phyloP scores from a whole-genome alignment of 1,140 invertebrate species.

The Procambarus virginalis region DNA sequence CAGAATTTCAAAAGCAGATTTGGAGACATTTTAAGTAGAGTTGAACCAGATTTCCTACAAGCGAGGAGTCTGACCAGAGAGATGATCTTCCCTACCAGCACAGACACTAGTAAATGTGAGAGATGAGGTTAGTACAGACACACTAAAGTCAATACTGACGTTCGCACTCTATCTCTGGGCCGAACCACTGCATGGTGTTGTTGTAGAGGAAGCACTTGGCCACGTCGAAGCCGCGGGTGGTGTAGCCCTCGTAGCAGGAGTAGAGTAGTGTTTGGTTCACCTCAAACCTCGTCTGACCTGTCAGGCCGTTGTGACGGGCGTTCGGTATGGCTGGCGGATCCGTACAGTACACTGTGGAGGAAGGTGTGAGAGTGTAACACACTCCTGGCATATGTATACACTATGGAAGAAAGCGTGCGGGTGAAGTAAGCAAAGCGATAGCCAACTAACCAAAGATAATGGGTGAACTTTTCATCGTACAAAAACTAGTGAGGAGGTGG shows the following conservation, averaged over 20 bases:
- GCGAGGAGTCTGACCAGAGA: too few species aligned
- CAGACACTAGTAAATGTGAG: too few species aligned
- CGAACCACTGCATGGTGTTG: conserved; percentile 89
- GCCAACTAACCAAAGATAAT: too few species aligned
- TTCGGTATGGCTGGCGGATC: conserved; percentile 90
- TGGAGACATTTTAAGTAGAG: too few species aligned
- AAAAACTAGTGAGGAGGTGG: too few species aligned
- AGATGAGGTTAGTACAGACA: background rate
- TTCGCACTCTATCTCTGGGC: conserved; percentile 95
- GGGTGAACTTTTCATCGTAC: too few species aligned
- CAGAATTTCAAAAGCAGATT: too few species aligned
- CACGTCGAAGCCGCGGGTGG: conserved; percentile 86
- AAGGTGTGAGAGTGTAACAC: background rate
- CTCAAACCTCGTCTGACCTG: conserved; percentile 75
- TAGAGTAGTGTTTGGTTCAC: conserved; percentile 86
- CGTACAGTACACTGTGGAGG: conserved; percentile 84
- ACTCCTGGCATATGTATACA: too few species aligned
- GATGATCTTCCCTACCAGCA: too few species aligned
- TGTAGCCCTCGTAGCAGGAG: conserved; percentile 91
- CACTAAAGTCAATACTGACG: conserved; percentile 79
- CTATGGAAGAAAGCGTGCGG: too few species aligned
- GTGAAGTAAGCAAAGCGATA: too few species aligned
- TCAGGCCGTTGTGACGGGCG: conserved; percentile 88
- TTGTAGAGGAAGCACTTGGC: conserved; percentile 95
- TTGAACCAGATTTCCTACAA: too few species aligned